Evolutionary conservation across 2,113 vertebrate genomes (phyloP).

Genomic region (Tachysurus fulvidraco): DNA sequence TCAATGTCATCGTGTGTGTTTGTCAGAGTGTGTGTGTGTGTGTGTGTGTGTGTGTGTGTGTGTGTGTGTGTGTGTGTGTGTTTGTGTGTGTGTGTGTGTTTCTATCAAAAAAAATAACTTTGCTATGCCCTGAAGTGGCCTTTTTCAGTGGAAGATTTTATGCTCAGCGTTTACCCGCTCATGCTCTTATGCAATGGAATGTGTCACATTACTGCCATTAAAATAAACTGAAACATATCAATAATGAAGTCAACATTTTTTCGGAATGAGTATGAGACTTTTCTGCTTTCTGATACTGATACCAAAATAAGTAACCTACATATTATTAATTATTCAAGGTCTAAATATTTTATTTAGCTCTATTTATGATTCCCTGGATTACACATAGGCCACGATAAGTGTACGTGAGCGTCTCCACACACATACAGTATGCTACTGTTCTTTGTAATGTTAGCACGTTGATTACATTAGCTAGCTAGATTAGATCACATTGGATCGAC

Average conservation of each 20-base stretch:
- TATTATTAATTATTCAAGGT: not conserved
- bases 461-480: not conserved
- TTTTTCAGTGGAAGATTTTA: conserved; percentile 34
- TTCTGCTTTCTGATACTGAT: not conserved
- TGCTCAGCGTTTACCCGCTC: conserved; percentile 4
- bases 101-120: not conserved
- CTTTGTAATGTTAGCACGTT: not conserved
- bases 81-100: not conserved
- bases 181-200: conserved; percentile 6
- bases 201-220: not conserved
- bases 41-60: no score
- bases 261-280: not conserved
- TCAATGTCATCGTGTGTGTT: not conserved
- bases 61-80: no score
- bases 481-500: not conserved
- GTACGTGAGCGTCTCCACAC: not conserved
- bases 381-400: not conserved
- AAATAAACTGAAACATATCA: not conserved
- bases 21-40: not conserved
- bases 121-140: conserved; percentile 36
- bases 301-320: not conserved
- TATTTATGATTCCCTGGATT: not conserved
- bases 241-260: not conserved
- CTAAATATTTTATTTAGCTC: not conserved
- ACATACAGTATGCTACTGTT: not conserved